Percentiles rank a stretch among this genome's conserved stretches.
phyloP scores from a whole-genome alignment of 2,888 invertebrate species.

The Neoaliturus tenellus region DNA sequence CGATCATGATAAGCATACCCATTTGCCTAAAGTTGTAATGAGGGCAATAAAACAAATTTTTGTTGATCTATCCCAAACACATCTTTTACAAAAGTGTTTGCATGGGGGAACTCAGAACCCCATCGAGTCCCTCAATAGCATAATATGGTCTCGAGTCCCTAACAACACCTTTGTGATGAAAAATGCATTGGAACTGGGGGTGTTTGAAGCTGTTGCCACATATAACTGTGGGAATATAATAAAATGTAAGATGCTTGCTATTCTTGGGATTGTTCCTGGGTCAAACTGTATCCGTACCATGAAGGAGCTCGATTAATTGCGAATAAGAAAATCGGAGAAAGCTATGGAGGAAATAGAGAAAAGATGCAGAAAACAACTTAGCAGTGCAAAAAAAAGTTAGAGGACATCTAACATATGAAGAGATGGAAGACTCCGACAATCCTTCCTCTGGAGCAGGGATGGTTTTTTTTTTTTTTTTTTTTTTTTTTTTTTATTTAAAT shows the following conservation, averaged over 20 bases:
- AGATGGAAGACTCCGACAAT: conserved; percentile 1
- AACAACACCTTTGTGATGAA: background rate
- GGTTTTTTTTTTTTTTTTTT: too few species aligned
- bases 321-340: conserved; percentile 18
- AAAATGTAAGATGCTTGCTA: background rate
- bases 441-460: background rate
- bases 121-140: background rate
- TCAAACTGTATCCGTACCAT: background rate
- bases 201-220: background rate
- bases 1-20: background rate
- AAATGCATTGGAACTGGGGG: background rate
- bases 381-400: background rate
- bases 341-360: background rate
- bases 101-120: background rate
- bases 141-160: background rate
- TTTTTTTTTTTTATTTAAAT: background rate
- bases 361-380: conserved; percentile 16
- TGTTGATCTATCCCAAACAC: background rate
- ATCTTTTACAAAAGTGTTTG: background rate
- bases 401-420: background rate
- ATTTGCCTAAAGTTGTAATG: background rate
- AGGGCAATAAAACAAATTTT: background rate
- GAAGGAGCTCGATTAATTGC: background rate
- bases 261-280: background rate
- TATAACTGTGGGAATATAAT: background rate